Evolutionary conservation across 2,113 vertebrate species (phyloP), one percentile per base, ranked within the genome.

Genomic region (Nothocercus nigrocapillus): DNA sequence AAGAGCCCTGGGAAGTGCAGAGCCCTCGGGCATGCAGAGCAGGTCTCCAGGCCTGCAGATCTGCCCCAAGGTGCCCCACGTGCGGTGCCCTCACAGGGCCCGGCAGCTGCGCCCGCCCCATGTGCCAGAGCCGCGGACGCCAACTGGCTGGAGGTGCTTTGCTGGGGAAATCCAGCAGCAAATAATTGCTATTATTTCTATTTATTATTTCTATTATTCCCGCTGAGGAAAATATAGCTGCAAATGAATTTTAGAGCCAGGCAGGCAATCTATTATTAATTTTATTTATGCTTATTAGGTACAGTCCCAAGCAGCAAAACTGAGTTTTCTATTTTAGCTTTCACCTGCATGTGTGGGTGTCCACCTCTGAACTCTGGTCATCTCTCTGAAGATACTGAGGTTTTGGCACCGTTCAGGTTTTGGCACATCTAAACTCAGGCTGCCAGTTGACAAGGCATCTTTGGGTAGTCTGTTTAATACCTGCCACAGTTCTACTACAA

Each of bases 241-340:
- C 38, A 87, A 94, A 96, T 93, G 89, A 97, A 94, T 97, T 97
- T 96, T 56, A 90, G 59, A 88, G 63, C 76, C 77, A 19, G 32
- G 14, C 67, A 79, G 64, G 14, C 67, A 79, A 69, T 95, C 92
- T 96, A 93, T 93, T 97, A 95, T 95, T 97, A 93, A 97, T 97
- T 96, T 92, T 90, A 92, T 92, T 95, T 90, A 53, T 95, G 88
- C 82, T 76, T 83, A 93, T 96, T 94, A 97, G 93, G 84, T 93
- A 84, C 4, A 47, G 85, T 61, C 32, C 42, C 91, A 84, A 90
- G 81, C 69, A 94, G 77, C 4, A 4, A 82, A 83, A 81, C 72
- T 90, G 79, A 78, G 85, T 83, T 90, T 44, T 88, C n/a, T 51
- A 84, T 62, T 66, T 75, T 53, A 79, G 85, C 58, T 89, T 94